Evolutionary conservation across 1,140 invertebrate genomes (phyloP), one percentile per base, ranked within the genome.

Genomic region (Aphis gossypii): DNA sequence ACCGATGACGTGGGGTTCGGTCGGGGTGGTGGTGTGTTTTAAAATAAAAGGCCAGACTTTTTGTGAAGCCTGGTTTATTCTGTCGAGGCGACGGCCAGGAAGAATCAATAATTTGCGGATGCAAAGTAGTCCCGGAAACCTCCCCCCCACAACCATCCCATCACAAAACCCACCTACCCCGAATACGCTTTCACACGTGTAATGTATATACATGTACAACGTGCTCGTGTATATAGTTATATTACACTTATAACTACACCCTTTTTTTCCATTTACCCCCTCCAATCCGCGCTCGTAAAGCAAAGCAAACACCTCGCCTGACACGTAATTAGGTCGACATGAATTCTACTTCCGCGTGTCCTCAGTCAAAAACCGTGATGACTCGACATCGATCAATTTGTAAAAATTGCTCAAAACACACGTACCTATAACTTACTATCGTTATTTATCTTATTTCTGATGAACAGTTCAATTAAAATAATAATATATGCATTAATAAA

Each of bases 51-150:
- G 48, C 46, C 76, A 83, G 91, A 51, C 76, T 92, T 90, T 92
- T 92, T 84, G 68, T 48, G 44, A 38, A 38, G 82, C 76, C 48
- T 21, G 82, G 92, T 84, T 93, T 83, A 54, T 86, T 93, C 48
- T 86, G 82, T 35, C 82, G 92, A 86, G 92, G 92, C 92, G 91
- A 92, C 92, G 92, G 92, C 91, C 91, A 56, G 92, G 92, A 93
- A 93, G 92, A 93, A 93, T 93, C 92, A 93, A 93, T 93, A 93
- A 93, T 93, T 93, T 84, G 92, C 82, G 92, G 92, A 93, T 92
- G 91, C 91, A 92, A 93, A 93, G 82, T 84, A 93, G 91, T 92
- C 90, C 90, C 76, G 76, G 91, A 11, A n/a, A n/a, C 76, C 76
- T 4, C 54, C 38, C 20, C 21, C 25, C 68, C 86, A 25, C 86